Percentiles rank a stretch among this genome's conserved stretches.
phyloP scores from a whole-genome alignment of 2,888 invertebrate genomes.

The Falcaria lacertinaria region DNA sequence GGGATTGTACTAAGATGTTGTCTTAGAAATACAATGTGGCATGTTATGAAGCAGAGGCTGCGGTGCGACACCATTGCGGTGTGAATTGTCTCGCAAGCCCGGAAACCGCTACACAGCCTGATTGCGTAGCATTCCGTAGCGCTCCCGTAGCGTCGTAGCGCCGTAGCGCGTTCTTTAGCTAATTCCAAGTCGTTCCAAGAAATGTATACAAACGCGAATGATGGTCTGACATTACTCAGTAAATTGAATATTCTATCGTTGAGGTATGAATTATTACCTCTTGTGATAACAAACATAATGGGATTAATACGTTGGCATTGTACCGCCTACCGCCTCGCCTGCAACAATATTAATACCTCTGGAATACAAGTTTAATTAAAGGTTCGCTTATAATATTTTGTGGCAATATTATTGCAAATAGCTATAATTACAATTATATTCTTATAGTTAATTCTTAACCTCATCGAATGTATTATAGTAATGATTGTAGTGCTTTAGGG shows the following conservation, averaged over 20 bases:
- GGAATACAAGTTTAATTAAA: too few species aligned
- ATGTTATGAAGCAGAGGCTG: not conserved
- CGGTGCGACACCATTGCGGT: not conserved
- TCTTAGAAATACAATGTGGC: conserved; percentile 7
- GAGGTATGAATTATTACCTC: not conserved
- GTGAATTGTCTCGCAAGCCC: not conserved
- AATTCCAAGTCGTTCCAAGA: conserved; percentile 2
- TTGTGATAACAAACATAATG: too few species aligned
- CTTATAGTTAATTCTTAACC: too few species aligned
- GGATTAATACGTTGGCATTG: too few species aligned
- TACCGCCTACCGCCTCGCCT: too few species aligned
- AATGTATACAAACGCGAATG: not conserved
- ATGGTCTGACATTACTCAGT: not conserved
- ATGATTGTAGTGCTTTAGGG: too few species aligned
- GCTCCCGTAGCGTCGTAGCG: not conserved
- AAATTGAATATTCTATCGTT: not conserved
- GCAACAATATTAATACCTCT: too few species aligned
- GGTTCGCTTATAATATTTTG: too few species aligned
- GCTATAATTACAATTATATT: too few species aligned
- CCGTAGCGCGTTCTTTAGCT: conserved; percentile 4
- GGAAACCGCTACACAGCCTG: conserved; percentile 2
- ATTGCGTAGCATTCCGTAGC: conserved; percentile 3
- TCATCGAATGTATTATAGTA: too few species aligned
- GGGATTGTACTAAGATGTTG: not conserved
- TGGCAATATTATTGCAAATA: too few species aligned